Evolutionary conservation across 2,797 vertebrate species (phyloP), one percentile per base, ranked within the genome.

Genomic region (Syngnathus rostellatus): DNA sequence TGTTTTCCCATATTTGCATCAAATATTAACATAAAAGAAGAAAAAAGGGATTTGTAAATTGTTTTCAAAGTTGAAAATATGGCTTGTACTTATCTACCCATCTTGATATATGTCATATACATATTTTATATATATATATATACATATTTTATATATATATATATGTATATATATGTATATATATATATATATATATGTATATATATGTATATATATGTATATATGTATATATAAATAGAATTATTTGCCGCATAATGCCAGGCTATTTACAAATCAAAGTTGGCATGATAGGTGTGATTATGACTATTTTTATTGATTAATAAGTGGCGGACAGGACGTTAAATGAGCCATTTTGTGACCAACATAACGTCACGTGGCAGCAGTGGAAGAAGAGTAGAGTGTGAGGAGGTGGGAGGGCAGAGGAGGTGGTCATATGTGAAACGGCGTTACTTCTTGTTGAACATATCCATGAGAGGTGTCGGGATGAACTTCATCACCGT

Each of bases 401-500:
- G 69, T 74, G 76, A 81, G 79, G 69, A 63, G 67, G 63, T 70
- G 69, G 48, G 65, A 58, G 62, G 72, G 74, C 61, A 3, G 51
- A 74, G 71, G 54, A 19, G 70, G 65, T 57, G 51, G 57, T 11
- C 21, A 1, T 17, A 19, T 17, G 16, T 3, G 17, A 50, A 31
- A 16, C 8, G 43, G 57, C 67, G 60, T 89, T 95, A 99, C 91
- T 99, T 99, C 90, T 97, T 99, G 89, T 88, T 91, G 76, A 99
- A 96, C 91, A 99, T 99, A 90, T 99, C 97, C 90, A 97, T 95
- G 81, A 99, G 94, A 2, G 97, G 95, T 12, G 95, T 92, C 0
- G 97, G 97, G 78, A 99, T 92, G 87, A 98, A 99, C 86, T 97
- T 99, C 91, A 99, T 98, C 85, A 99, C 97, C 61, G 97, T 95